phyloP scores from a whole-genome alignment of 2,888 invertebrate species.

The Volucella zonaria region DNA sequence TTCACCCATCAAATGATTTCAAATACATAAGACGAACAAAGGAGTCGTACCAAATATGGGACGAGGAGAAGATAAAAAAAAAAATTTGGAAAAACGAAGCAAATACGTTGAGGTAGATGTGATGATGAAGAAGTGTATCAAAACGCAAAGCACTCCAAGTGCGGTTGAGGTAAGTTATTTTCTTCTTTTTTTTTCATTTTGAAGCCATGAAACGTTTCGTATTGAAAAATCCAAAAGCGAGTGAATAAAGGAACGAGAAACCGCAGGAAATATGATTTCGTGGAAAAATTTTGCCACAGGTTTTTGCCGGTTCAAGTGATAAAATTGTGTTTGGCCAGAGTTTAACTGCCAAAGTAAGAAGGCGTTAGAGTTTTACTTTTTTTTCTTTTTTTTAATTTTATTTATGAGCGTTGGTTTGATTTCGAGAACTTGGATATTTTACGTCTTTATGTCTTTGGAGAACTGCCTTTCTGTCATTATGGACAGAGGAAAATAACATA shows the following conservation, averaged over 20 bases:
- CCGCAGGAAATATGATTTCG: constrained; percentile 38
- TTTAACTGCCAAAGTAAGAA: not conserved
- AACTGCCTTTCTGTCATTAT: no score
- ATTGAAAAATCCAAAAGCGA: not conserved
- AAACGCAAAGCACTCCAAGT: constrained; percentile 66
- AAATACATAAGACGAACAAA: constrained; percentile 31
- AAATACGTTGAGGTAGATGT: constrained; percentile 11
- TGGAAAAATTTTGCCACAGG: constrained; percentile 11
- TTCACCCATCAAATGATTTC: not conserved
- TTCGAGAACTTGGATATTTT: no score
- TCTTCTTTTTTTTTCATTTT: not conserved
- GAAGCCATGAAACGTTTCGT: constrained; percentile 16
- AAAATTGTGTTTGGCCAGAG: constrained; percentile 20
- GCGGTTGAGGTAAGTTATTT: constrained; percentile 42
- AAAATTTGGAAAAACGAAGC: not conserved
- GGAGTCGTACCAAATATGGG: not conserved
- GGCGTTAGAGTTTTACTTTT: no score
- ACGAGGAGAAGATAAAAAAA: not conserved
- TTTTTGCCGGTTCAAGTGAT: constrained; percentile 28
- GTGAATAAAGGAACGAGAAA: constrained; percentile 1
- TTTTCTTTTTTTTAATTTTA: no score
- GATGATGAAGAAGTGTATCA: constrained; percentile 59
- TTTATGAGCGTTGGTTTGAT: no score
- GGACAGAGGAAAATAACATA: no score
- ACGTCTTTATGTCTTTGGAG: no score